Conservation (phyloP, 2,888 invertebrate species). For the Leptura quadrifasciata region DNA sequence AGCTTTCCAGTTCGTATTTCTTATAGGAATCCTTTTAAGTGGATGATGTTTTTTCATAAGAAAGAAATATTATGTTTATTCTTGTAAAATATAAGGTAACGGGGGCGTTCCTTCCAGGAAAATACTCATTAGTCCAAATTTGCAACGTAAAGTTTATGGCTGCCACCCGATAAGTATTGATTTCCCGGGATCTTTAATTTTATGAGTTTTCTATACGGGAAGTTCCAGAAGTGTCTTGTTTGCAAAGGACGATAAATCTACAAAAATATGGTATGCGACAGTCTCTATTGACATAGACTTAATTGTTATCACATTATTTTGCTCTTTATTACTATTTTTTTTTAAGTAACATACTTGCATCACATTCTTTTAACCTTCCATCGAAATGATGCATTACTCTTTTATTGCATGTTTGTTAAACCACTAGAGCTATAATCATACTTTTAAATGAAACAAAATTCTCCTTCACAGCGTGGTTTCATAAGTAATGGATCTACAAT, state of each 20-base stretch:
- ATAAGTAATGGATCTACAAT: no score
- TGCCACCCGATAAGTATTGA: conserved; percentile 2
- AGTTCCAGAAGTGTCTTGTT: neutral
- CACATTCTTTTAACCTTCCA: no score
- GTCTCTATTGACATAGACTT: no score
- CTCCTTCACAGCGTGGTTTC: no score
- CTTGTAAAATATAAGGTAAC: conserved; percentile 6
- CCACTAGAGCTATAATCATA: no score
- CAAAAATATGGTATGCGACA: no score
- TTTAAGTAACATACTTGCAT: no score
- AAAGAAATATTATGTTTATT: conserved; percentile 19
- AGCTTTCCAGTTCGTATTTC: conserved; percentile 20
- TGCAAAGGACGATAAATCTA: neutral
- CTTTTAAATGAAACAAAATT: no score
- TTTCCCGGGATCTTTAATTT: neutral
- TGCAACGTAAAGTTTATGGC: conserved; percentile 4
- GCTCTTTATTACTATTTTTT: no score
- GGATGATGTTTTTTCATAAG: conserved; percentile 8
- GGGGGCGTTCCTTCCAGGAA: conserved; percentile 1
- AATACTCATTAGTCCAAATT: conserved; percentile 19
- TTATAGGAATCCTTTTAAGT: conserved; percentile 14
- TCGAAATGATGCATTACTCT: no score
- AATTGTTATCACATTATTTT: no score
- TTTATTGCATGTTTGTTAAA: no score
- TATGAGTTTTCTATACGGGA: neutral